Conservation (phyloP, 1,140 invertebrate species). For the Brachionus manjavacas region DNA sequence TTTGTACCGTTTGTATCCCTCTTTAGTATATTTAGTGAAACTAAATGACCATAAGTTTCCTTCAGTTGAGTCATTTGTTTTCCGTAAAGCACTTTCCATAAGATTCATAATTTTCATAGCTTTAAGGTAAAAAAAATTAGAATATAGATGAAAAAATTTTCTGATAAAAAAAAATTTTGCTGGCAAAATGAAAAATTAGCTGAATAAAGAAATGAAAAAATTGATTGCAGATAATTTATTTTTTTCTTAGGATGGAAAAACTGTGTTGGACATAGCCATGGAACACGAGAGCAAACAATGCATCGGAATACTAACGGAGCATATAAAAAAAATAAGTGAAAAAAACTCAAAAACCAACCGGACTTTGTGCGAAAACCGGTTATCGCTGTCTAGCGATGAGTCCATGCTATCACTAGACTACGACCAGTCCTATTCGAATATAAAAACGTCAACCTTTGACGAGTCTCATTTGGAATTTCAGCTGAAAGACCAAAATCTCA, state of each 20-base stretch:
- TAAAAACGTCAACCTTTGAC: conserved; percentile 28
- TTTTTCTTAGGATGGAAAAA: conserved; percentile 64
- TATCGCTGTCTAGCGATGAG: not conserved
- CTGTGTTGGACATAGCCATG: conserved; percentile 42
- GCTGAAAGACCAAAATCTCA: not conserved
- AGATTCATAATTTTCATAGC: too few species aligned
- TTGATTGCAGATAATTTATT: conserved; percentile 47
- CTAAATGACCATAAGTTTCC: too few species aligned
- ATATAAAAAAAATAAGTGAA: conserved; percentile 43
- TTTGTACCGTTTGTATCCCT: too few species aligned
- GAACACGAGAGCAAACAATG: conserved; percentile 29
- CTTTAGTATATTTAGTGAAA: too few species aligned
- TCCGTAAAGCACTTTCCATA: too few species aligned
- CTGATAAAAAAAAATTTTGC: too few species aligned
- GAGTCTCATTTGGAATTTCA: conserved; percentile 15
- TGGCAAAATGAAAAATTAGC: too few species aligned
- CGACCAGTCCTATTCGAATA: conserved; percentile 1
- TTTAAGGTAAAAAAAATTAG: too few species aligned
- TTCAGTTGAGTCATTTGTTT: too few species aligned
- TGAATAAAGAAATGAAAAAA: too few species aligned
- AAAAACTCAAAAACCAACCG: not conserved
- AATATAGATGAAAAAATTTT: too few species aligned
- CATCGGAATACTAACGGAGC: conserved; percentile 50
- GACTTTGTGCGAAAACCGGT: not conserved
- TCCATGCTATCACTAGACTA: not conserved